phyloP scores from a whole-genome alignment of 2,888 invertebrate species.

The Lamellibrachia satsuma region DNA sequence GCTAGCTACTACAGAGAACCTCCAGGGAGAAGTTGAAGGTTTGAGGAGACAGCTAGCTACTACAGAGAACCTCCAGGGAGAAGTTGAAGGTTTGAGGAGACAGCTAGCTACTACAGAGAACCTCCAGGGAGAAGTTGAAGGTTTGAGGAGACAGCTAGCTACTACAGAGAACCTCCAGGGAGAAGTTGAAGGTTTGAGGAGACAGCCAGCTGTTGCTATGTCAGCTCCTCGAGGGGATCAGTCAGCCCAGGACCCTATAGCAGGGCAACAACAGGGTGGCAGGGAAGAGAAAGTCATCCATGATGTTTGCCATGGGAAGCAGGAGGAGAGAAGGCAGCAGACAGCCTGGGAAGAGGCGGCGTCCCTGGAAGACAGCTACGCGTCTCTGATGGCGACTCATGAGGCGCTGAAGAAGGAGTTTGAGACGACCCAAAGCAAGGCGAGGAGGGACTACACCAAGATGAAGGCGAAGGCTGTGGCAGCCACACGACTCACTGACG shows the following conservation, averaged over 20 bases:
- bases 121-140: too few species aligned
- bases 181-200: too few species aligned
- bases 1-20: background rate
- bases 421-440: constrained; percentile 20
- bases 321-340: background rate
- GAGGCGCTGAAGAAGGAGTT: constrained; percentile 20
- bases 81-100: too few species aligned
- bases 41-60: background rate
- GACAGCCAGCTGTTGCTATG: background rate
- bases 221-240: too few species aligned
- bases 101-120: background rate
- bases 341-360: background rate
- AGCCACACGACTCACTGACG: constrained; percentile 18
- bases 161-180: background rate
- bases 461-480: constrained; percentile 29
- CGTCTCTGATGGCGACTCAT: background rate
- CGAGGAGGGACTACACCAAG: constrained; percentile 28
- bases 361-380: background rate
- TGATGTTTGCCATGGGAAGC: background rate
- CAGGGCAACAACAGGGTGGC: background rate
- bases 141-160: background rate
- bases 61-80: too few species aligned
- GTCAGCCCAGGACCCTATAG: background rate
- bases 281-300: background rate
- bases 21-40: background rate